Base-by-base conservation (phyloP, 2,113 vertebrate genomes). In the Pelvicachromis taeniatus region DNA sequence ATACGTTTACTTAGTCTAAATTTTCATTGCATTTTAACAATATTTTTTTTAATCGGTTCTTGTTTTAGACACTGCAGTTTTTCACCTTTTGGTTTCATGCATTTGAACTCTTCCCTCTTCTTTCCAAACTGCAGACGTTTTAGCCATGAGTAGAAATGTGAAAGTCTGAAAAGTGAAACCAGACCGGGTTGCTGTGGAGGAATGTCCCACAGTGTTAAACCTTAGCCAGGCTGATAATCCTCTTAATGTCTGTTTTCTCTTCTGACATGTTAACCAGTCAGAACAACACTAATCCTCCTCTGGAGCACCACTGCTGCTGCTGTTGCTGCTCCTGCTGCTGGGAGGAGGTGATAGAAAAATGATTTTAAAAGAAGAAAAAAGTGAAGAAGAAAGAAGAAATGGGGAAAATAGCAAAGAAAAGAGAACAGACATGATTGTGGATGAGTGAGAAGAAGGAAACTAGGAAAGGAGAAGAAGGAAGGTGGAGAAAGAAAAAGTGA, bases 171-270 rank as follows among this genome's bases (percentile, higher is more conserved):
- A 80, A 50, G 29, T 31, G 29, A 58, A 61, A 9, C 7, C 19
- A 4, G 42, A 21, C 13, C 11, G 4, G 40, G 5, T 53, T 40
- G 38, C 38, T 26, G 55, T 9, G 17, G 58, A 78, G 83, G 78
- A 86, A 87, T 80, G 65, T 73, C 35, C 48, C 12, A 42, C 53
- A n/a, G 55, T 42, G 65, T 55, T 81, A 52, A 82, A 81, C 52
- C 78, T 33, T 31, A 73, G 68, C 3, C 2, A 73, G 42, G 23
- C 68, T 8, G 38, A 38, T 88, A 90, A 90, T 89, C 91, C 88
- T 84, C 86, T 88, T 88, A 90, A 58, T 68, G 70, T 78, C 70
- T 86, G 88, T 89, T 87, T 89, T 84, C 68, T 53, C 73, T 77
- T 77, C 80, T 55, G 56, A 92, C 86, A 87, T 81, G 84, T 90